Evolutionary conservation across 2,113 vertebrate species (phyloP), one percentile per base, ranked within the genome.

Genomic region (Ceratotherium simum): DNA sequence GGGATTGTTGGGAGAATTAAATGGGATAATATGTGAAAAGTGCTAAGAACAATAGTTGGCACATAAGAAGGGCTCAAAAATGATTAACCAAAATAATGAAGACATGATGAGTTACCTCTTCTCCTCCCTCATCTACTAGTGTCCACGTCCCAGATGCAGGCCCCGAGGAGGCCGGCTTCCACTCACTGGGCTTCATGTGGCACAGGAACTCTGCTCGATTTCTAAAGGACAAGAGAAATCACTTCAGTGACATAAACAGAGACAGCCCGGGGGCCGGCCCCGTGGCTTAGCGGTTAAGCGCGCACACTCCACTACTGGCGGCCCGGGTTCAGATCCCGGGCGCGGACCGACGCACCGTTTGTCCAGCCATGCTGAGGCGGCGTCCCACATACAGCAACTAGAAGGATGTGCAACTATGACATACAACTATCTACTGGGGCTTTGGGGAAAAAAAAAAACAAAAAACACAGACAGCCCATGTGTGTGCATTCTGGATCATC

Each of bases 61-160:
- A 85, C 21, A 25, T 10, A 46, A 67, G 12, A 90, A 88, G 23
- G 78, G n/a, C 33, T 76, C 36, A 90, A n/a, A 95, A 97, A 36
- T 46, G 3, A 95, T 39, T 64, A 62, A 64, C 36, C 29, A 29
- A 84, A 95, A 86, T 4, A 58, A 84, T 2, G 13, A 16, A 36
- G 42, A 64, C 33, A 64, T 4, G 23, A 93, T 2, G 1, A 29
- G 17, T 95, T 98, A 99, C 99, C 99, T 99, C 99, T 97, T 99
- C 99, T 97, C 99, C 99, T 64, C 99, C 99, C 98, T 99, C 99
- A 96, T 99, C 99, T 20, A 99, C 99, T 36, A 99, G 98, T 3
- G 99, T 99, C 99, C 99, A 99, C 96, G 99, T 99, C 17, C 99
- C 99, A 69, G 99, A 99, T 9, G 98, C 99, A 17, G 99, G 99